phyloP scores from a whole-genome alignment of 2,888 invertebrate species.

The Mellilla xanthometata region DNA sequence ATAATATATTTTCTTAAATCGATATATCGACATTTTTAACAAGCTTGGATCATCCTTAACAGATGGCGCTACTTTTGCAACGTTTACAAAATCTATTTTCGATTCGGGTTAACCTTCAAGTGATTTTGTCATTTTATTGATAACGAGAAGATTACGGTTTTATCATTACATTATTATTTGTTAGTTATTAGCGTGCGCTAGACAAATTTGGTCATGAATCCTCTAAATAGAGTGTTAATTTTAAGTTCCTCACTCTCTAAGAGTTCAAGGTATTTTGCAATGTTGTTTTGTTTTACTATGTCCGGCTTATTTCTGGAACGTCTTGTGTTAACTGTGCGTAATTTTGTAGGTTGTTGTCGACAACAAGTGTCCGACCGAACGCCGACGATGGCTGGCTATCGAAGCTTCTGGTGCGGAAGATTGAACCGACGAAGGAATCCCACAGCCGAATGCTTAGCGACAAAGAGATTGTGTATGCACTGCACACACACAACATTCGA shows the following conservation, averaged over 20 bases:
- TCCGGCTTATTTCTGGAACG: conserved; percentile 46
- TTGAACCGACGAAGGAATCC: conserved; percentile 97
- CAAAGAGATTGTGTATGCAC: conserved; percentile 97
- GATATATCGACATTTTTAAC: neutral
- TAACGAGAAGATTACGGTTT: conserved; percentile 57
- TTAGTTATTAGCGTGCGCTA: conserved; percentile 29
- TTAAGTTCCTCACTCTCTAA: conserved; percentile 60
- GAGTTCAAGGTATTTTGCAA: conserved; percentile 60
- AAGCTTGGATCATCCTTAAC: conserved; percentile 42
- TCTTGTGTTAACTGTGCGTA: conserved; percentile 29
- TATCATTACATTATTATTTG: conserved; percentile 36
- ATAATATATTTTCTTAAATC: too few relatives aligned
- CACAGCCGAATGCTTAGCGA: conserved; percentile 98
- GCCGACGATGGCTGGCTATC: conserved; percentile 92
- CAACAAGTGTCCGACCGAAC: conserved; percentile 58
- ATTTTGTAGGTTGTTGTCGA: conserved; percentile 69
- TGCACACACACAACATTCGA: conserved; percentile 97
- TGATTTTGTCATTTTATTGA: conserved; percentile 76
- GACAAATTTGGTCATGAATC: conserved; percentile 58
- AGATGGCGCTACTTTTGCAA: conserved; percentile 55
- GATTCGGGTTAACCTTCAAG: conserved; percentile 78
- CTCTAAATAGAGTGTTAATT: conserved; percentile 61
- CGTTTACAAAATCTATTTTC: conserved; percentile 58
- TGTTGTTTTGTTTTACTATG: conserved; percentile 35
- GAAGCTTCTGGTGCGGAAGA: conserved; percentile 93